Percentiles rank a stretch among this genome's conserved stretches.
Conservation (phyloP, 2,888 invertebrate species). For the Malthinus flaveolus region DNA sequence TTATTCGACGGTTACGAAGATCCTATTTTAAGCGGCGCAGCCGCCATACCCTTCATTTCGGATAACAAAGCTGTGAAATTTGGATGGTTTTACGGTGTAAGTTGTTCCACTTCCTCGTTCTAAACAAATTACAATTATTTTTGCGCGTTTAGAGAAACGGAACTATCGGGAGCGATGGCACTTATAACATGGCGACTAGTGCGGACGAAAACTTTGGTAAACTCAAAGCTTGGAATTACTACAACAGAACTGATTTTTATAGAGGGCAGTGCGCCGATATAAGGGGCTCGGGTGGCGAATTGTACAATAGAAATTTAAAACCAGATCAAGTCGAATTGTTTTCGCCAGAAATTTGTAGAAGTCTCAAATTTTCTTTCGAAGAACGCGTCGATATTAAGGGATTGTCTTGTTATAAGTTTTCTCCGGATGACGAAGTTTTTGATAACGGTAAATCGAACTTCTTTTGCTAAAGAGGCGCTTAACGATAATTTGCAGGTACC, state of each 20-base stretch:
- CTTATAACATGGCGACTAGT: constrained; percentile 77
- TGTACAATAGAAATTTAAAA: constrained; percentile 69
- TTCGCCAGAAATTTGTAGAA: constrained; percentile 76
- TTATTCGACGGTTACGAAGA: constrained; percentile 83
- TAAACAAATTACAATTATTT: neutral
- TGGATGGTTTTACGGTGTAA: constrained; percentile 80
- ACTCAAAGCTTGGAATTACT: constrained; percentile 72
- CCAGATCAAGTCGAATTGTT: constrained; percentile 66
- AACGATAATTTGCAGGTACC: constrained; percentile 56
- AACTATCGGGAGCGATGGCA: constrained; percentile 70
- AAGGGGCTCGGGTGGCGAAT: constrained; percentile 78
- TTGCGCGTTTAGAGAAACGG: constrained; percentile 68
- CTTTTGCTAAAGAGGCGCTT: neutral
- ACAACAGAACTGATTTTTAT: constrained; percentile 59
- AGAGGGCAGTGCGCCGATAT: constrained; percentile 63
- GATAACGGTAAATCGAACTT: constrained; percentile 62
- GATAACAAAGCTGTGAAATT: constrained; percentile 70
- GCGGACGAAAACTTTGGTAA: constrained; percentile 68
- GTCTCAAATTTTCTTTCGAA: constrained; percentile 64
- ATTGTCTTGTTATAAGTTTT: constrained; percentile 68
- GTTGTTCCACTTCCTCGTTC: constrained; percentile 33
- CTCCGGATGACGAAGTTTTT: constrained; percentile 65
- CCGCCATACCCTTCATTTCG: constrained; percentile 59
- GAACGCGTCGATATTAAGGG: constrained; percentile 62
- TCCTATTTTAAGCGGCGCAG: constrained; percentile 67